phyloP scores from a whole-genome alignment of 2,888 invertebrate genomes.

The Julus scanicus region DNA sequence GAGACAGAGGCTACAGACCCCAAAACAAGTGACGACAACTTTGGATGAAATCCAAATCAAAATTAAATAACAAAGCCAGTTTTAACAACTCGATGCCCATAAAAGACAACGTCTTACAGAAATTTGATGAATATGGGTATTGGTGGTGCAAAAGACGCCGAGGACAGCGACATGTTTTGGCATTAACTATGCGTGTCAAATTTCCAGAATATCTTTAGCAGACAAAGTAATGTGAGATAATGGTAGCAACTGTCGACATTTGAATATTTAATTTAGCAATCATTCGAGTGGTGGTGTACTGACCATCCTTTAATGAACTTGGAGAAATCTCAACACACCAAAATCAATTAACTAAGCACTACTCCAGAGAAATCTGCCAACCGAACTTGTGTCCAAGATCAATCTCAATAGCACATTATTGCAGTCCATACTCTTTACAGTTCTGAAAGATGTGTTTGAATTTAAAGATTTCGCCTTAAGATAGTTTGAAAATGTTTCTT shows the following conservation, averaged over 20 bases:
- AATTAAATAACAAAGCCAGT: constrained; percentile 49
- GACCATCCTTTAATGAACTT: neutral
- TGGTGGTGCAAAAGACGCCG: neutral
- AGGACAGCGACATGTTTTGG: neutral
- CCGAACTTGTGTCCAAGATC: neutral
- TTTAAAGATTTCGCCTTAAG: neutral
- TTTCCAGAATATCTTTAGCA: neutral
- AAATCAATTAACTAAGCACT: neutral
- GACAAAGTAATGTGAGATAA: neutral
- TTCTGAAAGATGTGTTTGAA: neutral
- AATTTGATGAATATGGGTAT: neutral
- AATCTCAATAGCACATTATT: neutral
- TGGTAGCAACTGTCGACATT: neutral
- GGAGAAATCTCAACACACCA: neutral
- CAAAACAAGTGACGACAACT: neutral
- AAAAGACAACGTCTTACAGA: neutral
- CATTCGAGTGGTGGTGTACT: neutral
- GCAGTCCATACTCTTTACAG: neutral
- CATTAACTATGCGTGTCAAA: constrained; percentile 37
- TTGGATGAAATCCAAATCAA: constrained; percentile 44
- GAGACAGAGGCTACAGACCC: neutral
- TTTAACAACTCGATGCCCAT: constrained; percentile 37
- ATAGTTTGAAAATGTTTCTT: too few relatives aligned
- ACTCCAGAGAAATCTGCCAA: neutral
- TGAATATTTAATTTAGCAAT: neutral